Conservation (phyloP, 2,888 invertebrate genomes). For the Geotrupes spiniger region DNA sequence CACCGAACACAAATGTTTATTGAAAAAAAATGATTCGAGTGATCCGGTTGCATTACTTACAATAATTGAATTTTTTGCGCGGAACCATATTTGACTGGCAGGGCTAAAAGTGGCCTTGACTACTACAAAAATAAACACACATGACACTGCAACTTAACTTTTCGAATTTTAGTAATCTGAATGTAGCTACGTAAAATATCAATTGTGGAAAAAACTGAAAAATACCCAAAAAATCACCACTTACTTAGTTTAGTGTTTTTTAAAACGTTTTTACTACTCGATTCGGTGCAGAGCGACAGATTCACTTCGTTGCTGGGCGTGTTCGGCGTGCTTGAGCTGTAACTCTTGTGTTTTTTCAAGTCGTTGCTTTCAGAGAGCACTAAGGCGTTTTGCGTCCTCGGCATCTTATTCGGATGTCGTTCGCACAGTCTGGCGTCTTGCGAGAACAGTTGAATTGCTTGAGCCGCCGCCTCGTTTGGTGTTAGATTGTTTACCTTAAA, state of each 20-base stretch:
- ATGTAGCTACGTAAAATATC: too few relatives aligned
- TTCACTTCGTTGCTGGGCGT: conserved; percentile 39
- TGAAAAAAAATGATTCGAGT: too few relatives aligned
- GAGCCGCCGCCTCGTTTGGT: conserved; percentile 87
- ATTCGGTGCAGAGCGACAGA: conserved; percentile 33
- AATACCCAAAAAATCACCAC: too few relatives aligned
- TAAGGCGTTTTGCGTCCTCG: conserved; percentile 54
- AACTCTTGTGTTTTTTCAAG: conserved; percentile 14
- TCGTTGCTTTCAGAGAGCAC: conserved; percentile 18
- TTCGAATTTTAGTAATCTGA: too few relatives aligned
- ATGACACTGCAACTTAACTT: conserved; percentile 12
- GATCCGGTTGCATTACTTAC: too few relatives aligned
- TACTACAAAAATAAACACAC: conserved; percentile 11
- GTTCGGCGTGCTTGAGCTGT: conserved; percentile 18
- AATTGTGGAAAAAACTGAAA: too few relatives aligned
- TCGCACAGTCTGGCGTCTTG: conserved; percentile 84
- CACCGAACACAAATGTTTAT: background rate
- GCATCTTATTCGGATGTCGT: conserved; percentile 68
- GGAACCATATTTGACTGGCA: too few relatives aligned
- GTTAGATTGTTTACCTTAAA: conserved; percentile 67
- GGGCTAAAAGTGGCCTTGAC: background rate
- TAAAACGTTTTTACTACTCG: conserved; percentile 30
- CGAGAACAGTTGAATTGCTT: conserved; percentile 82
- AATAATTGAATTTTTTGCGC: too few relatives aligned
- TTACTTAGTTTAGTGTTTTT: conserved; percentile 14